A percentile compares a stretch with the other conserved stretches of the same genome.
These are phyloP conservation scores for Astropecten irregularis DNA, from an alignment of 53 echinoderm and acorn worm species.

Conservation along the genomic window DNA sequence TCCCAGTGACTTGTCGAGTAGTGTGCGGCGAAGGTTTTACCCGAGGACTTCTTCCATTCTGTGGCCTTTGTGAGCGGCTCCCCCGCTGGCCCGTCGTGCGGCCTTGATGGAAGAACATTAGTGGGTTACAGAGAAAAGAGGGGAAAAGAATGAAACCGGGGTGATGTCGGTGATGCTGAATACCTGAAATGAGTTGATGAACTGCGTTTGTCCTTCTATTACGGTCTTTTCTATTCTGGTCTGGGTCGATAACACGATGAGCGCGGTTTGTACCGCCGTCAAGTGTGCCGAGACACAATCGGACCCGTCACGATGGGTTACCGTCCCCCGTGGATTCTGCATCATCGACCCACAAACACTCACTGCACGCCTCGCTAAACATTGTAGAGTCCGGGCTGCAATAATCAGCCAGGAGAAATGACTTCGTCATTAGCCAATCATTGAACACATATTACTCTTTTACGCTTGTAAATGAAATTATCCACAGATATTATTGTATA, in stretches of 20 bases:
- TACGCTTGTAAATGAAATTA: no score
- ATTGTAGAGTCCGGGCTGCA: background rate
- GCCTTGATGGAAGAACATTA: conserved; percentile 35
- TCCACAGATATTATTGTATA: no score
- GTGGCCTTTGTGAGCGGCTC: background rate
- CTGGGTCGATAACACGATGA: background rate
- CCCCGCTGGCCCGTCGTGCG: background rate
- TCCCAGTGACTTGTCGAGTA: conserved; percentile 3
- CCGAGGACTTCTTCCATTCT: no score
- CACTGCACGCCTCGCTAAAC: background rate
- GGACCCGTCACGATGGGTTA: background rate
- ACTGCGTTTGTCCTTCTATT: background rate
- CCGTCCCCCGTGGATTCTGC: background rate
- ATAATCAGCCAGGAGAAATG: background rate
- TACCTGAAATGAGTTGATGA: background rate
- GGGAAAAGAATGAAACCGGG: no score
- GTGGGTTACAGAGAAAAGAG: no score
- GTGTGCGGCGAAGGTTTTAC: background rate
- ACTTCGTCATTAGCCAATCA: no score
- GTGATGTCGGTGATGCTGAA: no score
- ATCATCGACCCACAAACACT: background rate
- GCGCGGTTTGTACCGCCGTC: background rate
- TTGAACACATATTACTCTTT: no score
- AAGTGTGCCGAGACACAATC: background rate
- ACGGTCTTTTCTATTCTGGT: background rate